Base-by-base conservation (phyloP, 2,888 invertebrate genomes). In the Buathra laborator region DNA sequence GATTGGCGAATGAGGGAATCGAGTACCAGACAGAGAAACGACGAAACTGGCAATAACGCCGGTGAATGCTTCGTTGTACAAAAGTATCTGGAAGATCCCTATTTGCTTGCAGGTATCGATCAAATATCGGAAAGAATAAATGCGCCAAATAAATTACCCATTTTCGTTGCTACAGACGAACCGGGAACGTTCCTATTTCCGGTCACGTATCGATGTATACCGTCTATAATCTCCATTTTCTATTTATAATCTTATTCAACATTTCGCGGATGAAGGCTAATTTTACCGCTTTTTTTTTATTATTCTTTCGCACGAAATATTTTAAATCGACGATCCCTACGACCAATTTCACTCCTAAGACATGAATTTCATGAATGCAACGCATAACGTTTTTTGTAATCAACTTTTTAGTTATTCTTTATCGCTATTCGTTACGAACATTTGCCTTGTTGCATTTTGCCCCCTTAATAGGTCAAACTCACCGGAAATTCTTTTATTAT, bases 1-100 rank as follows among this genome's bases (percentile, higher is more conserved):
- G 93, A 93, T 7, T 93, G 93, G 94, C 91, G 89, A 81, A 81
- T 86, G 6, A 91, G 86, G 80, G 90, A 90, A 59, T 89, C 78
- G n/a, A 56, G 74, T 4, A 14, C 14, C 1, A 86, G 87, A 7
- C 81, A 68, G 1, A 70, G 84, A 0, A 48, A 83, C 48, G 64
- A 29, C 10, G 79, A 77, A 24, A 86, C 86, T 10, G 64, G 68
- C 66, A 64, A 66, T 24, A 51, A 79, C 12, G 80, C 75, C 16
- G 83, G 87, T 3, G 92, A 92, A 56, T 91, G 89, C 66, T 95
- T 95, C 90, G 94, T 96, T 3, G 95, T 95, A 6, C 95, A 95
- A 91, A 93, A 95, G 74, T 96, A 96, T 91, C 94, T 96, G 79
- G 94, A 95, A 83, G 94, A 95, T 87, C 96, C 96, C 3, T 95